Evolutionary conservation across 2,797 vertebrate species (phyloP).

Genomic region (Pteronotus mesoamericanus): DNA sequence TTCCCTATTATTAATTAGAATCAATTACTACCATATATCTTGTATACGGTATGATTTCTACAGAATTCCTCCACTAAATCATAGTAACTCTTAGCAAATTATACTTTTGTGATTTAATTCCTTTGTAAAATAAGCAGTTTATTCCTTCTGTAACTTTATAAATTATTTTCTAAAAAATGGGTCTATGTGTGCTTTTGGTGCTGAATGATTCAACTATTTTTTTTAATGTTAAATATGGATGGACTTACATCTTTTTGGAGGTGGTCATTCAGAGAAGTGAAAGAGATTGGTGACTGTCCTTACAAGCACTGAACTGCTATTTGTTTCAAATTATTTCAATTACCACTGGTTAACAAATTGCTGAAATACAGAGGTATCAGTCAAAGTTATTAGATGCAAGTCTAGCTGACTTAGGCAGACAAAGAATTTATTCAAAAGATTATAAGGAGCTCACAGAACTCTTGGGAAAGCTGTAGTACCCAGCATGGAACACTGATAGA

Average conservation of each 20-base stretch:
- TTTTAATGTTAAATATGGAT: neutral
- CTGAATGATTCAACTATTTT: neutral
- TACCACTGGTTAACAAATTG: neutral
- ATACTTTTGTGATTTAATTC: neutral
- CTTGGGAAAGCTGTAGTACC: neutral
- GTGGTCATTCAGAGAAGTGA: neutral
- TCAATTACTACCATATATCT: neutral
- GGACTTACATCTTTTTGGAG: neutral
- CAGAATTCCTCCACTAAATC: neutral
- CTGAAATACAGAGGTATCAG: neutral
- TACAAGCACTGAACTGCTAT: neutral
- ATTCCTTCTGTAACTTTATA: neutral
- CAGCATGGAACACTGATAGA: neutral
- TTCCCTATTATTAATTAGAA: neutral
- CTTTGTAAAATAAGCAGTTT: neutral
- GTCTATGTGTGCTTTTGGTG: neutral
- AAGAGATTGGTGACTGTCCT: neutral
- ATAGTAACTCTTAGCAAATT: neutral
- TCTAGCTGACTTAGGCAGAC: neutral
- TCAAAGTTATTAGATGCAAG: neutral
- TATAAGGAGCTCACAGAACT: neutral
- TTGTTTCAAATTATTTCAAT: neutral
- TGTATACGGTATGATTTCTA: neutral
- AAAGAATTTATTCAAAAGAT: neutral
- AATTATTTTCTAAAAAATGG: neutral